These are phyloP conservation scores for Petrolisthes manimaculis DNA, from an alignment of 2,888 invertebrate genomes.

Conservation along the genomic window DNA sequence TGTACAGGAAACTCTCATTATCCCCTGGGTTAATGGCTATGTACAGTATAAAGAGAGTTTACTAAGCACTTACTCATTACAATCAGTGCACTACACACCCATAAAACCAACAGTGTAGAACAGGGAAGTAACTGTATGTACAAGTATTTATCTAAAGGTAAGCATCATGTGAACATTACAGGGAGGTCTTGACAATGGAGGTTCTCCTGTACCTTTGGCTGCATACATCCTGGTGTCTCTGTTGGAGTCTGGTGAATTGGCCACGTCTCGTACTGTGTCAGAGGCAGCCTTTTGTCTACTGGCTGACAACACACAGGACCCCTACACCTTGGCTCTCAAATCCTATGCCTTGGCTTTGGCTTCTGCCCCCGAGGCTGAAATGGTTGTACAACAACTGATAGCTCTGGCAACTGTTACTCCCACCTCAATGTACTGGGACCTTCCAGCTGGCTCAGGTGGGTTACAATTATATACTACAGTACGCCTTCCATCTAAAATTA, in stretches of 20 bases:
- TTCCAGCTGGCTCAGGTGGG: slow-evolving; percentile 33
- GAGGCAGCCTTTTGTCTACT: slow-evolving; percentile 58
- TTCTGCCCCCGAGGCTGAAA: slow-evolving; percentile 71
- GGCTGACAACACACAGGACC: slow-evolving; percentile 49
- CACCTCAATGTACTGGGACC: slow-evolving; percentile 73
- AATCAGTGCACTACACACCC: too few relatives aligned
- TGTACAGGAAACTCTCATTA: too few relatives aligned
- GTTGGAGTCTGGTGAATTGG: slow-evolving; percentile 73
- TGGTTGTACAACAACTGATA: slow-evolving; percentile 71
- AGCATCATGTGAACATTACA: slow-evolving; percentile 29
- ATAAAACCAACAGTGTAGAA: too few relatives aligned
- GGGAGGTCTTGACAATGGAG: slow-evolving; percentile 68
- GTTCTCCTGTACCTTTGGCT: slow-evolving; percentile 76
- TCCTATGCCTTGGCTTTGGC: slow-evolving; percentile 74
- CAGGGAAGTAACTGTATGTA: too few relatives aligned
- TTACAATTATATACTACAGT: too few relatives aligned
- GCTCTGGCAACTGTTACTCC: slow-evolving; percentile 71
- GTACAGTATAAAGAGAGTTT: too few relatives aligned
- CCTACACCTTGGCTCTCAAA: slow-evolving; percentile 73
- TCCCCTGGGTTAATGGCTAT: too few relatives aligned
- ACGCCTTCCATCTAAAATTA: too few relatives aligned
- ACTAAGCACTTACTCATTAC: too few relatives aligned
- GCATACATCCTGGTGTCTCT: slow-evolving; percentile 80
- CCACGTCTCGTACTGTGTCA: slow-evolving; percentile 42
- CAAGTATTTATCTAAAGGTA: background rate